These are phyloP conservation scores for Eurytoma californica DNA, from an alignment of 2,888 invertebrate species.

Conservation along the genomic window DNA sequence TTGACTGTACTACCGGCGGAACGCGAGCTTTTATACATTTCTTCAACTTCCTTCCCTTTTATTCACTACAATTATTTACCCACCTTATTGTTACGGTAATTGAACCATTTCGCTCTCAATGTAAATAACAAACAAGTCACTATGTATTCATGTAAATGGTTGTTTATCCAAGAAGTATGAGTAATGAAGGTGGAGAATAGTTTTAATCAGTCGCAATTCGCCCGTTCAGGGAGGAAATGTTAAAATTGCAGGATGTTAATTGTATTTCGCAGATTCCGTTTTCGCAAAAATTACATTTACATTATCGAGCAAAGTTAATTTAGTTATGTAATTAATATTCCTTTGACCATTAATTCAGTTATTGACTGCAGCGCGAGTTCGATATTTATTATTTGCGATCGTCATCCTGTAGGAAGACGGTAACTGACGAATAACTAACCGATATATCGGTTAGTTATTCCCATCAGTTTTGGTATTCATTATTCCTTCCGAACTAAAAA, in stretches of 20 bases:
- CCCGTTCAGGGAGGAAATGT: no score
- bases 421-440: no score
- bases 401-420: no score
- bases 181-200: no score
- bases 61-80: not conserved
- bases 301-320: not conserved
- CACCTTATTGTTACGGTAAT: conserved; percentile 3
- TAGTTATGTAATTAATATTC: conserved; percentile 17
- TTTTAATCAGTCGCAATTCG: no score
- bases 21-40: conserved; percentile 26
- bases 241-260: not conserved
- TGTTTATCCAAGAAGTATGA: no score
- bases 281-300: conserved; percentile 16
- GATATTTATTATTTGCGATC: no score
- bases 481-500: no score
- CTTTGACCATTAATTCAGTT: not conserved
- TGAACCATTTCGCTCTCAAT: not conserved
- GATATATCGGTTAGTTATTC: no score
- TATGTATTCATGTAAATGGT: not conserved
- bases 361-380: no score
- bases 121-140: not conserved
- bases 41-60: not conserved
- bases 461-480: no score
- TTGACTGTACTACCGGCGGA: not conserved
- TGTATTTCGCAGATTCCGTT: conserved; percentile 10